Conservation (phyloP, 2,113 vertebrate species). For the human (Homo sapiens) region DNA sequence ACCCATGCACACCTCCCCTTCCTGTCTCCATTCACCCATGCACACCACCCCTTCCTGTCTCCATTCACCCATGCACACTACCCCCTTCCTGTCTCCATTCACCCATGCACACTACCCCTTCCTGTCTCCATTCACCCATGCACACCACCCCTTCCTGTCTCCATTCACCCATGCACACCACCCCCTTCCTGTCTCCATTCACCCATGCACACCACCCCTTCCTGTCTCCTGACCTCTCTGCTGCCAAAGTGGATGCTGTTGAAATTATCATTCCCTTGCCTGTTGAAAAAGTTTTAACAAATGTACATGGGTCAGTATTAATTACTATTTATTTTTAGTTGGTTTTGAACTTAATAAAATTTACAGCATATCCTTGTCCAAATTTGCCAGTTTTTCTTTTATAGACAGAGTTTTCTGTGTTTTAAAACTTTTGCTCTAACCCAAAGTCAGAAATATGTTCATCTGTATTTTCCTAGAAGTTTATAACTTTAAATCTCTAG, state of each 20-base stretch:
- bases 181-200: no score
- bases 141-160: not conserved
- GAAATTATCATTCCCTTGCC: not conserved
- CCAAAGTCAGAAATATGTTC: not conserved
- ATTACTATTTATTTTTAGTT: not conserved
- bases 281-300: not conserved
- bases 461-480: not conserved
- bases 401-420: not conserved
- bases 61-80: no score
- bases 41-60: accelerated
- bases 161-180: no score
- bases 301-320: not conserved
- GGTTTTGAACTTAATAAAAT: not conserved
- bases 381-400: not conserved
- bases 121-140: no score
- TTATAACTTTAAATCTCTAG: not conserved
- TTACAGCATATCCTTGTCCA: no score
- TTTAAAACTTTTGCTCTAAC: no score
- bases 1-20: not conserved
- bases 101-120: no score
- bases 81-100: no score
- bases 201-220: not conserved
- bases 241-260: not conserved
- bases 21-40: no score
- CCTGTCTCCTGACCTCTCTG: not conserved